Conservation (phyloP, 2,888 invertebrate genomes). For the Dromius quadrimaculatus region DNA sequence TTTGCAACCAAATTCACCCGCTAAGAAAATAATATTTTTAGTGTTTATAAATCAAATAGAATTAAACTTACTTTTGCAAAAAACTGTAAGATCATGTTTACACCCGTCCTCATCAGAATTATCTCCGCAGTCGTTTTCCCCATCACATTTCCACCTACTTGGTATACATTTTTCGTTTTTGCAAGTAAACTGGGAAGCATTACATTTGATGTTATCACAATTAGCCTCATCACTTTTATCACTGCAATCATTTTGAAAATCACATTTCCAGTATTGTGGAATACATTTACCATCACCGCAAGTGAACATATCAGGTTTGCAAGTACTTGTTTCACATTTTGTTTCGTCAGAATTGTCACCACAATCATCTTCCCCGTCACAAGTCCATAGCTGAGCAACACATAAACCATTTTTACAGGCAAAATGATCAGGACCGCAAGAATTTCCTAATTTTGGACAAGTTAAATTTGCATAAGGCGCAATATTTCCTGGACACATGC, state of each 20-base stretch:
- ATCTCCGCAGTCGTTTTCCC: slow-evolving; percentile 82
- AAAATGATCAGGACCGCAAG: slow-evolving; percentile 72
- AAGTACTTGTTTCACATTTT: slow-evolving; percentile 67
- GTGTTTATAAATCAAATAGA: neutral
- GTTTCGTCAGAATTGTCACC: slow-evolving; percentile 74
- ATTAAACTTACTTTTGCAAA: slow-evolving; percentile 63
- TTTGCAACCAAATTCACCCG: too few relatives aligned
- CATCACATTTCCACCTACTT: slow-evolving; percentile 78
- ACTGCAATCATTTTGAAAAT: slow-evolving; percentile 72
- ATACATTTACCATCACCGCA: slow-evolving; percentile 75
- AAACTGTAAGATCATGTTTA: slow-evolving; percentile 60
- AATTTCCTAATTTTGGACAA: slow-evolving; percentile 74
- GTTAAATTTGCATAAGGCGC: slow-evolving; percentile 76
- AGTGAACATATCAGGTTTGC: slow-evolving; percentile 70
- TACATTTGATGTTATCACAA: slow-evolving; percentile 71
- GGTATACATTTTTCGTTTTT: slow-evolving; percentile 80
- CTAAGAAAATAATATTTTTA: too few relatives aligned
- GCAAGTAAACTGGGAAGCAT: slow-evolving; percentile 75
- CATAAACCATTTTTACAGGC: slow-evolving; percentile 72
- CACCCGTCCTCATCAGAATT: slow-evolving; percentile 78
- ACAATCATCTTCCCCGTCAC: slow-evolving; percentile 78
- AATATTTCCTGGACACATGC: slow-evolving; percentile 81
- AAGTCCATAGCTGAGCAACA: slow-evolving; percentile 72
- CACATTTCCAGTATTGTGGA: slow-evolving; percentile 74
- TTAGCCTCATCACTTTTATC: slow-evolving; percentile 75